These are phyloP conservation scores for Silurus aristotelis DNA, from an alignment of 2,797 vertebrate species.

Conservation along the genomic window DNA sequence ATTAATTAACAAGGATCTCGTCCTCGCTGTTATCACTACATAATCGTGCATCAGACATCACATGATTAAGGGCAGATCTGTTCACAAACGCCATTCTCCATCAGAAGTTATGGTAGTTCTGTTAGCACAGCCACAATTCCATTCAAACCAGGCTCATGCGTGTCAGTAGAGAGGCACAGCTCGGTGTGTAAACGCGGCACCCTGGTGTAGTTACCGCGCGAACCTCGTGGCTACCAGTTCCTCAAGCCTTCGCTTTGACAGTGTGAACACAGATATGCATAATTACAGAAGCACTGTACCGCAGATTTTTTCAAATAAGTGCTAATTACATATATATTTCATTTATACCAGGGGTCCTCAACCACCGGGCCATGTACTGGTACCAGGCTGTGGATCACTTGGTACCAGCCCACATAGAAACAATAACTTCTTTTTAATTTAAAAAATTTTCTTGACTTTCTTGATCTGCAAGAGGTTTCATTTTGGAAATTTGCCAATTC, in stretches of 20 bases:
- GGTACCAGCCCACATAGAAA: no score
- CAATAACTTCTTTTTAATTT: no score
- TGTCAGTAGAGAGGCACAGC: conserved; percentile 33
- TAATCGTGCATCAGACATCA: not conserved
- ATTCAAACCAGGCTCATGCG: conserved; percentile 63
- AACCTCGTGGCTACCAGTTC: conserved; percentile 23
- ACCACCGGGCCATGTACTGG: no score
- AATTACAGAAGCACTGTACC: not conserved
- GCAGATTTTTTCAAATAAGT: no score
- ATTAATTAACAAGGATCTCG: no score
- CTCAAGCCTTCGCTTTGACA: conserved; percentile 11
- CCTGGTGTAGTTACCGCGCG: not conserved
- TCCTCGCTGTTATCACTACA: not conserved
- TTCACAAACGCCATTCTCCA: not conserved
- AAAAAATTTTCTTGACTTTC: no score
- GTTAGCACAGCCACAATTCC: not conserved
- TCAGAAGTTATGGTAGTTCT: not conserved
- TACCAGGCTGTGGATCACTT: no score
- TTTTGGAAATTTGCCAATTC: no score
- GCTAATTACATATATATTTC: no score
- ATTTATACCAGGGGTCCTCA: no score
- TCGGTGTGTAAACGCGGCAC: no score
- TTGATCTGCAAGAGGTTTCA: no score
- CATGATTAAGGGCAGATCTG: not conserved
- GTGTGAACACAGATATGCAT: not conserved